Evolutionary conservation across 1,140 invertebrate species (phyloP).

Genomic region (Bactericera cockerelli): DNA sequence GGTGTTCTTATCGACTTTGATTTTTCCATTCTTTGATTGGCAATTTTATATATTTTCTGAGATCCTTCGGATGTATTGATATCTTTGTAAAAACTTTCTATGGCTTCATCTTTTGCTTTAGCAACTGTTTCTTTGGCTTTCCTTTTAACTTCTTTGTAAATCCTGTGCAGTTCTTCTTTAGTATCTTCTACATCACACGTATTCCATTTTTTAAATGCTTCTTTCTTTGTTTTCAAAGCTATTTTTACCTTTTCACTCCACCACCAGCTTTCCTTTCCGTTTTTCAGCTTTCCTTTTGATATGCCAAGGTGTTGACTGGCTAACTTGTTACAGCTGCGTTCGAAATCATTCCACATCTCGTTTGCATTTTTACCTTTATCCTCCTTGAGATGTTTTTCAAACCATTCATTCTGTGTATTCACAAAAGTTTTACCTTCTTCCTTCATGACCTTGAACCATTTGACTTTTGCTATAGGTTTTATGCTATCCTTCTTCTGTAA

Average conservation of each 20-base stretch:
- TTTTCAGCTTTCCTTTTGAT: constrained; percentile 5
- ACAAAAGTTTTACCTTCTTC: background rate
- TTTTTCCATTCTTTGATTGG: constrained; percentile 10
- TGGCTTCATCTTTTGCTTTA: constrained; percentile 5
- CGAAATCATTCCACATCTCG: background rate
- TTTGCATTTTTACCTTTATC: background rate
- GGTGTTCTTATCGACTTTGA: constrained; percentile 5
- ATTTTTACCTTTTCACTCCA: background rate
- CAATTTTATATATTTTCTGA: constrained; percentile 11
- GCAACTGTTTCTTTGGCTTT: background rate
- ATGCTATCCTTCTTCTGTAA: background rate
- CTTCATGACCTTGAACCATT: background rate
- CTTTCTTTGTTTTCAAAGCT: background rate
- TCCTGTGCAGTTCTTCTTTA: background rate
- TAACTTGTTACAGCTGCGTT: background rate
- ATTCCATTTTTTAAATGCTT: background rate
- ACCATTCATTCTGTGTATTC: background rate
- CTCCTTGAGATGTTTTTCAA: background rate
- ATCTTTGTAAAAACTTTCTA: background rate
- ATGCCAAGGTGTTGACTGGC: background rate
- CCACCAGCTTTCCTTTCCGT: background rate
- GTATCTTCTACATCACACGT: background rate
- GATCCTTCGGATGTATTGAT: background rate
- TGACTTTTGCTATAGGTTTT: background rate
- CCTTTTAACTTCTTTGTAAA: background rate